Base-by-base conservation (phyloP, 2,113 vertebrate genomes). In the Tragelaphus buxtoni region DNA sequence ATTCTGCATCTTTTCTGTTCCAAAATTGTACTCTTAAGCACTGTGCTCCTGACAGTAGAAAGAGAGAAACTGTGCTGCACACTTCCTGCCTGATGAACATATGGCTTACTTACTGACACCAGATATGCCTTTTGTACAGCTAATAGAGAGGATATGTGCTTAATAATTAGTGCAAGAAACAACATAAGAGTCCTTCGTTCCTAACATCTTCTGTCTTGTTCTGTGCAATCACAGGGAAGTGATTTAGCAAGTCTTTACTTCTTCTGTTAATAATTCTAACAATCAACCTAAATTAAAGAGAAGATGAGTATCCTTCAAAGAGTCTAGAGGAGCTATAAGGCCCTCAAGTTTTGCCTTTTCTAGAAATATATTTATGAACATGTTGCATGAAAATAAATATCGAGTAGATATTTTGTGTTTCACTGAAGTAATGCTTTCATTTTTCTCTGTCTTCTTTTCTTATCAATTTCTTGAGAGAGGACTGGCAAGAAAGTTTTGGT, bases 1-100 rank as follows among this genome's bases (percentile, higher is more conserved):
- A 80, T 97, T 98, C 96, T 93, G 45, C 72, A 85, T 98, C 30
- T 79, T 96, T 96, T 90, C 96, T 98, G 13, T 94, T 63, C 88
- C 94, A 2, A 0, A 97, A 97, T 74, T 94, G 90, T 96, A 89
- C 56, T 94, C 94, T 96, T 88, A 94, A 97, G 79, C 18, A 91
- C 94, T 95, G 92, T 28, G 45, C 89, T 96, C 79, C 96, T 96
- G 96, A 97, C 92, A 97, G 94, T 45, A 90, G 86, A 56, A 83
- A 72, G 72, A 47, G 30, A 94, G 74, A 82, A 85, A 88, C 2
- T 2, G 2, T 35, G 47, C 30, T 61, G 79, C 72, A 81, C 53
- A 60, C 81, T 93, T 93, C 84, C 89, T 90, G 82, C 69, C 94
- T 49, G 65, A 49, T 80, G 95, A 96, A 95, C 79, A 84, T 69